Evolutionary conservation across 2,113 vertebrate genomes (phyloP).

Genomic region (Prolemur simus): DNA sequence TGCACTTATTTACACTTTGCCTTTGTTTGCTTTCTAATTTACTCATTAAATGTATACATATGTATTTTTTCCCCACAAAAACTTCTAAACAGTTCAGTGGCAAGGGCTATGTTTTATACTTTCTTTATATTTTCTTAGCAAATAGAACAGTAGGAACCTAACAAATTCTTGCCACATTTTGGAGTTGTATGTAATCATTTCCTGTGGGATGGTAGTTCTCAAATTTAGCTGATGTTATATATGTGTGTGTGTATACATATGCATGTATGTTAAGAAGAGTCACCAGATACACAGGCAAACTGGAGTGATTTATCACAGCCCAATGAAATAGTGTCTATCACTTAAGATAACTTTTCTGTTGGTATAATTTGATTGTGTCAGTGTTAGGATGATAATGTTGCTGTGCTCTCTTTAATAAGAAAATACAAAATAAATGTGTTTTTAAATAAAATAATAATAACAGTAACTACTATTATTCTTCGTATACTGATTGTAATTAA

Average conservation of each 20-base stretch:
- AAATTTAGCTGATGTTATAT: not conserved
- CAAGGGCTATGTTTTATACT: not conserved
- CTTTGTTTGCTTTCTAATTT: conserved; percentile 12
- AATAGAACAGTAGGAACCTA: not conserved
- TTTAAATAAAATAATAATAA: conserved; percentile 1
- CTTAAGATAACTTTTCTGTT: conserved; percentile 17
- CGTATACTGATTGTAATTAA: not conserved
- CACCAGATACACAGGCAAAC: not conserved
- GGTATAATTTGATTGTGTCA: not conserved
- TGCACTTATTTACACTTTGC: not conserved
- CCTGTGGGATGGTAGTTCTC: not conserved
- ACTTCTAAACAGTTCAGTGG: not conserved
- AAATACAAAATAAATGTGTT: conserved; percentile 15
- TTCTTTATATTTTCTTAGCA: not conserved
- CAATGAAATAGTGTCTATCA: not conserved
- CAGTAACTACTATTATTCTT: not conserved
- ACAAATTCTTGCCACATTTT: not conserved
- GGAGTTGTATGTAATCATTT: not conserved
- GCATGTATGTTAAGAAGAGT: not conserved
- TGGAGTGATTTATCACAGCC: not conserved
- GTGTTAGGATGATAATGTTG: not conserved
- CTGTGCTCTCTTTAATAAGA: not conserved
- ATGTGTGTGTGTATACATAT: not conserved
- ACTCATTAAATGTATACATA: not conserved
- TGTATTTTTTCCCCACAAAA: not conserved